Base-by-base conservation (phyloP, 2,888 invertebrate species). In the Acanthosepion pharaonis region DNA sequence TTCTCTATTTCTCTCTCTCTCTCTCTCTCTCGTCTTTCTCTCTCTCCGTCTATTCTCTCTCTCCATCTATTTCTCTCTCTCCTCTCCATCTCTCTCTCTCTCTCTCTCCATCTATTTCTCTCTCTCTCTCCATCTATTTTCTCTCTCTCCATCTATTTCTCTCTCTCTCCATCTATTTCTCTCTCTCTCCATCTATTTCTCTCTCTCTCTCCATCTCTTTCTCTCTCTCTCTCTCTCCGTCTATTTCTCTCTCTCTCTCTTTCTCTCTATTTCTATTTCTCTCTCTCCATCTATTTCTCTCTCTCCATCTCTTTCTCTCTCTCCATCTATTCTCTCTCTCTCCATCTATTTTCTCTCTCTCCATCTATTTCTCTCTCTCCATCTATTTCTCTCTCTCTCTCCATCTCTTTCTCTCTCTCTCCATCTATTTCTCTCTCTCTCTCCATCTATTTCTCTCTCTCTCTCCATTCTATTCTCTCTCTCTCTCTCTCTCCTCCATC, bases 311-410 rank as follows among this genome's bases (percentile, higher is more conserved):
- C n/a, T n/a, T n/a, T 11, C 6, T 5, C n/a, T n/a, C 28, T 9
- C 15, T 6, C n/a, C 8, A 8, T 9, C 8, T 28, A 8, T n/a
- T n/a, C 28, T 6, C 1, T 9, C 3, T 8, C 5, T n/a, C 64
- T 9, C 2, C n/a, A n/a, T n/a, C n/a, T n/a, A n/a, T n/a, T n/a
- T n/a, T n/a, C n/a, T n/a, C n/a, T n/a, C 64, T 8, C 3, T 28
- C n/a, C n/a, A n/a, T n/a, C n/a, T n/a, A n/a, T n/a, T n/a, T 11
- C 6, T 5, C n/a, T n/a, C 28, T 9, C 15, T 6, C n/a, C 8
- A 8, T 9, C 8, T 28, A 8, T n/a, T n/a, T n/a, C n/a, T n/a
- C 2, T n/a, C 28, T 6, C 1, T 9, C 3, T 8, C 5, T n/a
- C 64, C n/a, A n/a, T n/a, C n/a, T n/a, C 64, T 8, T 6, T 28